Conservation (phyloP, 2,113 vertebrate species). For the Zapornia atra region DNA sequence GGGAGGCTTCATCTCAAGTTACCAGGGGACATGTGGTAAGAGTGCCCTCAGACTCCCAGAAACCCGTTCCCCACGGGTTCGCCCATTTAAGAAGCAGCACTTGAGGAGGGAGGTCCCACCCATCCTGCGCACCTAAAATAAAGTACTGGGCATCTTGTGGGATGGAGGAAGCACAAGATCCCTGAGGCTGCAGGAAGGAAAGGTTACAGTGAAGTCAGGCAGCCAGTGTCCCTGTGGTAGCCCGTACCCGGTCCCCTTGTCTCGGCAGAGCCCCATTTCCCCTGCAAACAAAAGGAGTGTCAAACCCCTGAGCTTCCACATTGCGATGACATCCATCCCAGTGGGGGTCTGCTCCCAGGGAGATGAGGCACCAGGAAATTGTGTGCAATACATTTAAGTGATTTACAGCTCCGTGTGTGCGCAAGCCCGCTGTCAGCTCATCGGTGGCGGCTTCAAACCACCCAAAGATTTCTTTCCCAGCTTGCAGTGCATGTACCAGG, state of each 20-base stretch:
- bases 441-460: not conserved
- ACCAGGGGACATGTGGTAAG: not conserved
- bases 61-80: not conserved
- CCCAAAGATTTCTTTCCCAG: not conserved
- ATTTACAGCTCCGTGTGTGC: not conserved
- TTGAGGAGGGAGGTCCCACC: not conserved
- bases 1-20: constrained; percentile 35
- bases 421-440: not conserved
- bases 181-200: not conserved
- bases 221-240: not conserved
- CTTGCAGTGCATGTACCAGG: not conserved
- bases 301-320: not conserved
- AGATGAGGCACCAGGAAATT: constrained; percentile 37
- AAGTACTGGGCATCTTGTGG: not conserved
- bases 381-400: constrained; percentile 23
- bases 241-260: fast-evolving
- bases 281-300: not conserved
- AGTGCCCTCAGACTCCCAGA: not conserved
- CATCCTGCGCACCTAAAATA: not conserved
- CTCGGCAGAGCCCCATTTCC: not conserved
- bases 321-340: not conserved
- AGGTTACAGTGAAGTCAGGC: not conserved
- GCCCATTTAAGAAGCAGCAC: not conserved
- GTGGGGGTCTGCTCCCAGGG: not conserved
- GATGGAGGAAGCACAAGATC: not conserved